Evolutionary conservation across 2,113 vertebrate genomes (phyloP), one percentile per base, ranked within the genome.

Genomic region (Lichenostomus cassidix): DNA sequence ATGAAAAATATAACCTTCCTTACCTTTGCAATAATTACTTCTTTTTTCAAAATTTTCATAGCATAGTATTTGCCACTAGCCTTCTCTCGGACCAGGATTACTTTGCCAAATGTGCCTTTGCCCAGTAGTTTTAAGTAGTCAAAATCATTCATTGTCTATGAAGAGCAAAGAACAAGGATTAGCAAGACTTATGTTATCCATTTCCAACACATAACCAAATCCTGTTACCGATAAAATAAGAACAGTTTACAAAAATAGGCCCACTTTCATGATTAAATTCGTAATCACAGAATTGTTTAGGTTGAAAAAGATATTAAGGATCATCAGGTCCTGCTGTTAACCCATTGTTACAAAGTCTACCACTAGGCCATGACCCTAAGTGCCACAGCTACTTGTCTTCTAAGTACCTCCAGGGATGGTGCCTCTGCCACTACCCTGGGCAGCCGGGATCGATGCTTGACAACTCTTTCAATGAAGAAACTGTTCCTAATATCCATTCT

Each of bases 31-130:
- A 99, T 99, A 97, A 99, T 99, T 76, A 99, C 99, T 98, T 99
- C 99, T 97, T 99, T 99, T 97, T 99, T 99, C 89, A 99, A 98
- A 96, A 99, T 99, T 97, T 99, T 99, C 99, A 99, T 99, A 95
- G 99, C 99, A 52, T 99, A 99, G 62, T 99, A 99, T 97, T 99
- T 99, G 50, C 99, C 99, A 91, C 99, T 99, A 97, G 99, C 99
- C 89, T 99, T 99, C 98, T 99, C 99, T 96, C 99, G 98, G 85
- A 99, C 99, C 89, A 99, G 98, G 97, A 99, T 99, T 86, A 99
- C 99, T 98, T 99, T 99, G 46, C 99, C 99, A 95, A 99, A 99
- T 9, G 99, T 99, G 97, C 99, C 99, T 98, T 99, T 99, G 87
- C 99, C 99, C 97, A 99, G 98, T 87, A 99, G 98, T 97, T 99